These are phyloP conservation scores for Oppia nitens DNA, from an alignment of 1,140 invertebrate genomes.

Conservation along the genomic window DNA sequence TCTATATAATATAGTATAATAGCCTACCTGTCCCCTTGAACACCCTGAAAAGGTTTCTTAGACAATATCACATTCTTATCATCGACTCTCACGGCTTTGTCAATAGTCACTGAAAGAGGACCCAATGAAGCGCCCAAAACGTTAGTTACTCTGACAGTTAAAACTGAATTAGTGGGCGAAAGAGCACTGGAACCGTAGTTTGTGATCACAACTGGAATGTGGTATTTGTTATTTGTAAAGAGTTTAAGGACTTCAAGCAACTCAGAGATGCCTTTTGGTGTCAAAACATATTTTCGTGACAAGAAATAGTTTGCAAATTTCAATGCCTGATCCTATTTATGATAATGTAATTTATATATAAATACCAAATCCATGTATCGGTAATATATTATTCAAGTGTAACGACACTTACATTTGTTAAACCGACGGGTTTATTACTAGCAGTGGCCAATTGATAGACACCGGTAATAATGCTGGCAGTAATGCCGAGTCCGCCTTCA, in stretches of 20 bases:
- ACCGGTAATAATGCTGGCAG: conserved; percentile 50
- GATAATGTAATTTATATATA: too few species aligned
- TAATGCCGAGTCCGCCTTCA: conserved; percentile 63
- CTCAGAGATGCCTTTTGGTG: conserved; percentile 56
- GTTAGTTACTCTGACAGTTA: conserved; percentile 59
- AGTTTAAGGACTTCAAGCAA: conserved; percentile 58
- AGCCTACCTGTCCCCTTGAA: conserved; percentile 24
- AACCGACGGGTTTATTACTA: conserved; percentile 47
- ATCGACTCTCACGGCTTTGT: conserved; percentile 41
- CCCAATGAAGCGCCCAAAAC: conserved; percentile 58
- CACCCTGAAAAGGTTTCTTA: conserved; percentile 36
- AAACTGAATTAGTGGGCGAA: conserved; percentile 45
- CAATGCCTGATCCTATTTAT: conserved; percentile 55
- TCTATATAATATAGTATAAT: too few species aligned
- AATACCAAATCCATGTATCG: too few species aligned
- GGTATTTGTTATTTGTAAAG: conserved; percentile 45
- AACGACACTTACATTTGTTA: conserved; percentile 25
- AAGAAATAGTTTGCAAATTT: conserved; percentile 85
- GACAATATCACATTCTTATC: conserved; percentile 58
- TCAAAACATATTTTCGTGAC: conserved; percentile 70
- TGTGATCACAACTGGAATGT: conserved; percentile 55
- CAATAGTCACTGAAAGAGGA: conserved; percentile 47
- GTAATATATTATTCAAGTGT: conserved; percentile 8
- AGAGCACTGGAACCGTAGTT: conserved; percentile 52
- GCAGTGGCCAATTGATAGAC: conserved; percentile 49